Evolutionary conservation across 2,888 invertebrate genomes (phyloP).

Genomic region (Pherbina coryleti): DNA sequence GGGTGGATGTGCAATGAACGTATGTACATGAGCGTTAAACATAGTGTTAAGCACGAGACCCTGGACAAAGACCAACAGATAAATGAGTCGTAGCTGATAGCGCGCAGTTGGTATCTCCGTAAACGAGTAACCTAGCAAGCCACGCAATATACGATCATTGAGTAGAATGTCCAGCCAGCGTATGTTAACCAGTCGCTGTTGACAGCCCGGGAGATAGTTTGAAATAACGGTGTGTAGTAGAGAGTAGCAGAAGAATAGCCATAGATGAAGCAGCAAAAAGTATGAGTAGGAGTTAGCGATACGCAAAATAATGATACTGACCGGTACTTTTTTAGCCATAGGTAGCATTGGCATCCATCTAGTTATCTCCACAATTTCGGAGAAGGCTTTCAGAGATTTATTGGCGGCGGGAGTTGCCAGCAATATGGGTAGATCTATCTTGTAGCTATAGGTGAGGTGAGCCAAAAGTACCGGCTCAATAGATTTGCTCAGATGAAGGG

Average conservation of each 20-base stretch:
- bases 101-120: neutral
- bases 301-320: neutral
- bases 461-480: neutral
- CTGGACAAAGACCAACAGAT: neutral
- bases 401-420: conserved; percentile 25
- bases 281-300: neutral
- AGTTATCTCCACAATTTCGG: conserved; percentile 31
- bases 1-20: neutral
- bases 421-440: conserved; percentile 32
- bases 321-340: neutral
- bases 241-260: conserved; percentile 14
- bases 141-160: neutral
- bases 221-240: neutral
- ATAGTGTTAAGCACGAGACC: neutral
- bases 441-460: conserved; percentile 21
- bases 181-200: neutral
- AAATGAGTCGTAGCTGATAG: neutral
- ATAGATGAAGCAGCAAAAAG: conserved; percentile 1
- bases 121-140: neutral
- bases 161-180: neutral
- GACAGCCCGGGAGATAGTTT: neutral
- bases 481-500: neutral
- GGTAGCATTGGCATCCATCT: conserved; percentile 41
- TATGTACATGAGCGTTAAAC: neutral
- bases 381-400: conserved; percentile 13